A percentile compares a stretch with the other conserved stretches of the same genome.
Evolutionary conservation across 2,797 vertebrate genomes (phyloP).

Genomic region (Fundulus diaphanus): DNA sequence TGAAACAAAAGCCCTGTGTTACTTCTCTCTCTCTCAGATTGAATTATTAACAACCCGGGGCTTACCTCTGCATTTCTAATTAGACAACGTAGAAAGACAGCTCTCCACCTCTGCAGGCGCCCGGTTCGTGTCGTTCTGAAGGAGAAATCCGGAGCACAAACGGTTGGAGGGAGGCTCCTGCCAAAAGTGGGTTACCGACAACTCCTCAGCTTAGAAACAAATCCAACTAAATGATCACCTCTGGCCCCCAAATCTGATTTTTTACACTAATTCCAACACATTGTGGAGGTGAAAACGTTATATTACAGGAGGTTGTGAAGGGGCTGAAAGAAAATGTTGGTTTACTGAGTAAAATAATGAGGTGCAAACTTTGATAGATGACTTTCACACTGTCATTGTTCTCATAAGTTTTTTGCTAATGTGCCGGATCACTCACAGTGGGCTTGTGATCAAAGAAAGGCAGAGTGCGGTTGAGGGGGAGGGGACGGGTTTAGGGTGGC

Average conservation of each 20-base stretch:
- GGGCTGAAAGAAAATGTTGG: slow-evolving; percentile 1
- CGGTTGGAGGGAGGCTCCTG: slow-evolving; percentile 29
- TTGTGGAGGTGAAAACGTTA: slow-evolving; percentile 8
- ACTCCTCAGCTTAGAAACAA: slow-evolving; percentile 24
- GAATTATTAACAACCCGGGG: slow-evolving; percentile 67
- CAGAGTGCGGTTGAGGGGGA: slow-evolving; percentile 53
- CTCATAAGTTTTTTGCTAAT: slow-evolving; percentile 33
- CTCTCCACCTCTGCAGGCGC: slow-evolving; percentile 54
- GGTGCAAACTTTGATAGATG: slow-evolving; percentile 13
- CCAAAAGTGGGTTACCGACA: slow-evolving; percentile 59
- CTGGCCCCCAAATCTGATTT: slow-evolving; percentile 39
- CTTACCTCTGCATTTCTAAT: slow-evolving; percentile 77
- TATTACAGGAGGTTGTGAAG: slow-evolving; percentile 19
- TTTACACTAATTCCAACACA: slow-evolving; percentile 9
- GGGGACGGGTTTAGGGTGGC: slow-evolving; percentile 41
- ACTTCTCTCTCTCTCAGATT: slow-evolving; percentile 23
- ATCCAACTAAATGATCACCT: slow-evolving; percentile 38
- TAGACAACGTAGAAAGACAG: slow-evolving; percentile 48
- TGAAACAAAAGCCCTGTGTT: slow-evolving; percentile 62
- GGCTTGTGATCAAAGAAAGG: slow-evolving; percentile 43
- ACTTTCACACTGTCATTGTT: slow-evolving; percentile 30
- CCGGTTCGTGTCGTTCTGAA: slow-evolving; percentile 49
- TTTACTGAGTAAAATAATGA: slow-evolving; percentile 14
- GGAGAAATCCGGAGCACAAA: slow-evolving; percentile 46
- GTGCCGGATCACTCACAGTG: slow-evolving; percentile 45